A percentile compares a stretch with the other conserved stretches of the same genome.
Conservation (phyloP, 2,113 vertebrate genomes). For the Microtus ochrogaster region DNA sequence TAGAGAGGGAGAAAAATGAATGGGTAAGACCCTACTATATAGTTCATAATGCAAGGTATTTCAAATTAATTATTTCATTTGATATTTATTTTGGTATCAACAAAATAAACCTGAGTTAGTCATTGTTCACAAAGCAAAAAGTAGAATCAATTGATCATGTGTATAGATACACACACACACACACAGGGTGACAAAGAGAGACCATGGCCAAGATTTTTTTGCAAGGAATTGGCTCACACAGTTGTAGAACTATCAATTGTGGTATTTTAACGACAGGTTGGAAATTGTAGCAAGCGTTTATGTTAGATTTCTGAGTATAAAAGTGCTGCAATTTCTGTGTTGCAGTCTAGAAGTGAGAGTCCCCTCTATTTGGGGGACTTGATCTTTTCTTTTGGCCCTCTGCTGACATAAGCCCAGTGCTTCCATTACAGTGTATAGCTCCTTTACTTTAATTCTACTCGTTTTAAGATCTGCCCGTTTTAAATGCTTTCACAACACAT, state of each 20-base stretch:
- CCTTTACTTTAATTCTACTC: neutral
- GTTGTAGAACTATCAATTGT: neutral
- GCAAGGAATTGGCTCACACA: neutral
- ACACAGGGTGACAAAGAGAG: neutral
- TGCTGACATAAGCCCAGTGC: neutral
- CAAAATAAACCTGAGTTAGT: neutral
- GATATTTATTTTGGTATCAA: neutral
- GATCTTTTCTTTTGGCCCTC: neutral
- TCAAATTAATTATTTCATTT: neutral
- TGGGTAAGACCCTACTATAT: neutral
- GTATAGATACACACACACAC: neutral
- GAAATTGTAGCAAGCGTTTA: neutral
- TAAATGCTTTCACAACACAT: neutral
- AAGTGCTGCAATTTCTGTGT: neutral
- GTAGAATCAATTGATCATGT: neutral
- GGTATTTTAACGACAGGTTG: constrained; percentile 6
- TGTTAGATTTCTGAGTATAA: neutral
- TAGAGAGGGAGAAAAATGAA: neutral
- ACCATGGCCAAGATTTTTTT: neutral
- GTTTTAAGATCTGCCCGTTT: neutral
- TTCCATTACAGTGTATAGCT: neutral
- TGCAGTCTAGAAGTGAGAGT: neutral
- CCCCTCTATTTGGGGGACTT: neutral
- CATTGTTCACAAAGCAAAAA: neutral
- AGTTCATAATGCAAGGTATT: neutral